Conservation (phyloP, 2,888 invertebrate species). For the Trissolcus brochymenae region DNA sequence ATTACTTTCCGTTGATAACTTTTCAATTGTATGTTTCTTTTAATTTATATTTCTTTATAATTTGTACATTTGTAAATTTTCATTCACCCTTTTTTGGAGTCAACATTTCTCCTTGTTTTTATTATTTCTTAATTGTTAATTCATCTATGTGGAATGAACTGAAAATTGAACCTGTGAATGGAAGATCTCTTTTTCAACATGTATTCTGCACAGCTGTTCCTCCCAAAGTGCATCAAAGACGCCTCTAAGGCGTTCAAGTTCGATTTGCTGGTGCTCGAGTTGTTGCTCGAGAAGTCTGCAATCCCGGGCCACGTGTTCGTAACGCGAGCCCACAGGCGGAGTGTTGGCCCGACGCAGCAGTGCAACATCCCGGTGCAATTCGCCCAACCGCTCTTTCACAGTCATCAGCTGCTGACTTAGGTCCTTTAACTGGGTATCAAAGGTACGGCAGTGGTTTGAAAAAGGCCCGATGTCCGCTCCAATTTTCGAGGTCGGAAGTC, state of each 20-base stretch:
- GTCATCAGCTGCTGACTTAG: constrained; percentile 80
- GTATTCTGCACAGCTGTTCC: constrained; percentile 83
- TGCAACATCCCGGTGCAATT: constrained; percentile 84
- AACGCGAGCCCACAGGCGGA: constrained; percentile 76
- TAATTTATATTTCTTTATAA: too few relatives aligned
- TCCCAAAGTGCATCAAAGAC: constrained; percentile 84
- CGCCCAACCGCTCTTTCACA: constrained; percentile 82
- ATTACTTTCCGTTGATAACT: neutral
- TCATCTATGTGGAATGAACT: neutral
- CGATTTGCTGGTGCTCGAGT: constrained; percentile 80
- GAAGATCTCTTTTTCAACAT: constrained; percentile 84
- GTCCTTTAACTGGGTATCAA: constrained; percentile 80
- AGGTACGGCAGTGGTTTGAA: constrained; percentile 81
- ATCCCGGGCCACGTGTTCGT: constrained; percentile 79
- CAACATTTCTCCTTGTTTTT: too few relatives aligned
- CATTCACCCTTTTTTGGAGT: too few relatives aligned
- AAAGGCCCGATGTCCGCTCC: constrained; percentile 79
- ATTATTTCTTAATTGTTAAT: neutral
- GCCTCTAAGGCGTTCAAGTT: constrained; percentile 80
- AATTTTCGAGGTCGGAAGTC: constrained; percentile 64
- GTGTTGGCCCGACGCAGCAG: constrained; percentile 79
- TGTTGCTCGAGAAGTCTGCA: constrained; percentile 80
- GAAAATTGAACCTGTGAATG: constrained; percentile 77
- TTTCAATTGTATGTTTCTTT: too few relatives aligned
- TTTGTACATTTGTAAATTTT: neutral